phyloP scores from a whole-genome alignment of 1,140 invertebrate genomes.

The Papilio machaon region DNA sequence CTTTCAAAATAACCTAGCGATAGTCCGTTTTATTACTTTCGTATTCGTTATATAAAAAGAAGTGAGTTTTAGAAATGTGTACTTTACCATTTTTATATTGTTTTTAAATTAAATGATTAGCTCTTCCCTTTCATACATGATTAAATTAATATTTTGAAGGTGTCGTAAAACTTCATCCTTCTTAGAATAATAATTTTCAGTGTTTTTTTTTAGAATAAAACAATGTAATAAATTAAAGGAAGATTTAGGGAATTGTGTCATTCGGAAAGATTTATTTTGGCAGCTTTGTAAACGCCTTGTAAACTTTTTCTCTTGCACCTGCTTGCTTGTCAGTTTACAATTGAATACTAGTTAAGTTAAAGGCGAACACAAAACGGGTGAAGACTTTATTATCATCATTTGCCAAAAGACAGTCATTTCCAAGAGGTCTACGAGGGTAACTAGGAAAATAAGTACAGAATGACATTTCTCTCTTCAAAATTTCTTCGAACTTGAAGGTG shows the following conservation, averaged over 20 bases:
- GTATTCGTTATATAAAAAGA: neutral
- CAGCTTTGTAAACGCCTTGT: neutral
- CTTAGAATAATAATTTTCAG: neutral
- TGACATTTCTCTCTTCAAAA: neutral
- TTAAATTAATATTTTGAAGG: neutral
- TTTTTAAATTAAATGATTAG: too few relatives aligned
- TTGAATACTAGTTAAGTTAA: neutral
- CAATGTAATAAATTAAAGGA: slow-evolving; percentile 8
- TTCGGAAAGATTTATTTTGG: slow-evolving; percentile 8
- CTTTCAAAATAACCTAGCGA: neutral
- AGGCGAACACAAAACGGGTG: neutral
- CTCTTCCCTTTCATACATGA: too few relatives aligned
- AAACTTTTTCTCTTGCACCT: slow-evolving; percentile 21
- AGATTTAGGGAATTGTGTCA: slow-evolving; percentile 16
- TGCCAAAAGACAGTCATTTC: neutral
- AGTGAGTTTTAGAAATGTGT: too few relatives aligned
- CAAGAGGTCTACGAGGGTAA: neutral
- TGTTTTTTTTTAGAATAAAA: neutral
- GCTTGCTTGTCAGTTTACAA: slow-evolving; percentile 12
- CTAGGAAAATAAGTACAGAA: neutral
- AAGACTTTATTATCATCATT: neutral
- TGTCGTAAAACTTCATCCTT: neutral
- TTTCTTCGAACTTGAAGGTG: too few relatives aligned
- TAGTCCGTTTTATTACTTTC: neutral
- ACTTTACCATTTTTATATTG: too few relatives aligned